Conservation (phyloP, 2,113 vertebrate species). For the Thermophis baileyi region DNA sequence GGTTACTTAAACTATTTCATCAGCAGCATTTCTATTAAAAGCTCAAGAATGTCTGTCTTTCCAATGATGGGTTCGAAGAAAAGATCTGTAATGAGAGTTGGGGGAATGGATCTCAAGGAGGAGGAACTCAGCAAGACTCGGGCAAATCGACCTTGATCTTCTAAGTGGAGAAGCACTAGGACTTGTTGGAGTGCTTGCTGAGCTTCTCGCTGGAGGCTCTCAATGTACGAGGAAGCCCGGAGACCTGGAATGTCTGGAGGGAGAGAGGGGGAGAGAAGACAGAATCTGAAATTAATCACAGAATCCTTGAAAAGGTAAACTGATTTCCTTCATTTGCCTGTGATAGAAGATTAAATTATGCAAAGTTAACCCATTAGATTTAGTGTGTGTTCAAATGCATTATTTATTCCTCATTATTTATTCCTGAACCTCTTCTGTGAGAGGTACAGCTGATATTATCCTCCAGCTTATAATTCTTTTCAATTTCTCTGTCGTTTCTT, state of each 20-base stretch:
- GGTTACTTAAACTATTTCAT: slow-evolving; percentile 8
- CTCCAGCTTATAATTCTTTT: background rate
- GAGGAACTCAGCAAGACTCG: slow-evolving; percentile 76
- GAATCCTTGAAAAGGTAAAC: background rate
- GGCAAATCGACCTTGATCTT: slow-evolving; percentile 74
- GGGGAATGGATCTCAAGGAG: slow-evolving; percentile 77
- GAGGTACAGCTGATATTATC: background rate
- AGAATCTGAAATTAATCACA: background rate
- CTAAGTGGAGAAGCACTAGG: slow-evolving; percentile 72
- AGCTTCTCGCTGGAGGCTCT: slow-evolving; percentile 83
- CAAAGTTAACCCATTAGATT: background rate
- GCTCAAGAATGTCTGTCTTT: slow-evolving; percentile 73
- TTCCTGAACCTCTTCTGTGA: background rate
- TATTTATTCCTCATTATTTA: background rate
- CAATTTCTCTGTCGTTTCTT: background rate
- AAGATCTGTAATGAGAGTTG: slow-evolving; percentile 79
- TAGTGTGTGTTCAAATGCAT: background rate
- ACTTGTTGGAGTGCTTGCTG: slow-evolving; percentile 81
- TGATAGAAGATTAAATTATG: background rate
- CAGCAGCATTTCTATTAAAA: slow-evolving; percentile 84
- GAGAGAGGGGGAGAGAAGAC: background rate
- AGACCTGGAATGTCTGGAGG: slow-evolving; percentile 80
- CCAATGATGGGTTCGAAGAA: slow-evolving; percentile 90
- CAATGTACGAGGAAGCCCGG: slow-evolving; percentile 70
- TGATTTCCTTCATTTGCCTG: background rate